These are phyloP conservation scores for Strix aluco DNA, from an alignment of 2,113 vertebrate genomes.

Conservation along the genomic window DNA sequence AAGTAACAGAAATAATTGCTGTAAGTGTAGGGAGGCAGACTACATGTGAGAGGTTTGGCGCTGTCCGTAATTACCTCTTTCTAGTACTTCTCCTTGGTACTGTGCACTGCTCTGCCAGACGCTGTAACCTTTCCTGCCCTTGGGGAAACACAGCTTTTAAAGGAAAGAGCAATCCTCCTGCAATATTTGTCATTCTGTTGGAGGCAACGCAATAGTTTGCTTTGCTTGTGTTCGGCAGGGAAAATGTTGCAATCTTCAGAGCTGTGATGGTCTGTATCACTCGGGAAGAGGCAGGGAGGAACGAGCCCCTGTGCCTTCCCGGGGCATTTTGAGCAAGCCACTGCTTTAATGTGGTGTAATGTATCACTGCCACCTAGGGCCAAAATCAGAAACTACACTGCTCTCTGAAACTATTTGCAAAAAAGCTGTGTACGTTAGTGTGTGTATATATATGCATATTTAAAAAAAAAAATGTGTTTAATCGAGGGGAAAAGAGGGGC, in stretches of 20 bases:
- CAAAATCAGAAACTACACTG: not conserved
- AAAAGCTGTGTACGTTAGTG: not conserved
- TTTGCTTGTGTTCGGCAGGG: not conserved
- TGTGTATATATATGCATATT: rapidly evolving
- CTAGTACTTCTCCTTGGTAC: not conserved
- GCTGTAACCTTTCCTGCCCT: not conserved
- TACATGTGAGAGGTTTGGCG: not conserved
- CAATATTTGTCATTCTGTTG: not conserved
- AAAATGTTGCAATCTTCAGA: not conserved
- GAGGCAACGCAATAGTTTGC: not conserved
- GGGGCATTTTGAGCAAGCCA: not conserved
- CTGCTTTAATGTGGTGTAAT: not conserved
- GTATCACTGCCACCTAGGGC: slow-evolving; percentile 69
- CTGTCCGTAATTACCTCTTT: not conserved
- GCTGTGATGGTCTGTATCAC: not conserved
- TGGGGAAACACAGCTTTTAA: not conserved
- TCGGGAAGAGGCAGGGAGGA: not conserved
- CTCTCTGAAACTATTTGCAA: not conserved
- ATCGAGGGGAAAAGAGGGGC: not conserved
- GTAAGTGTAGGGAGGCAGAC: not conserved
- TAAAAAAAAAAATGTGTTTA: not conserved
- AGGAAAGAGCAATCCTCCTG: not conserved
- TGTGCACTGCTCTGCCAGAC: rapidly evolving
- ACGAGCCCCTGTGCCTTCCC: not conserved
- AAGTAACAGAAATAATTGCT: not conserved